Percentiles rank a stretch among this genome's conserved stretches.
phyloP scores from a whole-genome alignment of 2,888 invertebrate species.

The Pristionchus arcanus region DNA sequence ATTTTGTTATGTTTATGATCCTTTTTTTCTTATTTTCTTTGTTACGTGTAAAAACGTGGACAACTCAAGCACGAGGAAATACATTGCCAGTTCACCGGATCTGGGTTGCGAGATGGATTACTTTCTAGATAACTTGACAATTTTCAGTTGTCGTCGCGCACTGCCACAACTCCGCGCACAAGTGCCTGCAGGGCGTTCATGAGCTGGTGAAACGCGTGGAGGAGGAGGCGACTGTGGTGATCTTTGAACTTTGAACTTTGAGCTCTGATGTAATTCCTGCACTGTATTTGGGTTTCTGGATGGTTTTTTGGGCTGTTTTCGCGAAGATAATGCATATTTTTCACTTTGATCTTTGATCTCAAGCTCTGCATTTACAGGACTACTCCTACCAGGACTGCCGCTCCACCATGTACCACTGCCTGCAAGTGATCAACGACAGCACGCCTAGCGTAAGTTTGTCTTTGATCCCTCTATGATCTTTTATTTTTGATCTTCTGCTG shows the following conservation, averaged over 20 bases:
- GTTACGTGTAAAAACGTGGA: too few species aligned
- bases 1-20: too few species aligned
- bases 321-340: too few species aligned
- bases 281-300: too few species aligned
- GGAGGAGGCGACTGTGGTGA: background rate
- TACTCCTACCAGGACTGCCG: constrained; percentile 14
- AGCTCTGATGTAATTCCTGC: too few species aligned
- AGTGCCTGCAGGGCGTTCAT: background rate
- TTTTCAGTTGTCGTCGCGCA: background rate
- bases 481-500: background rate
- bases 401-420: constrained; percentile 11
- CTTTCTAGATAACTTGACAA: too few species aligned
- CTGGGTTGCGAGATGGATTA: too few species aligned
- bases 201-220: background rate
- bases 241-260: background rate
- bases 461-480: background rate
- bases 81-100: too few species aligned
- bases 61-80: too few species aligned
- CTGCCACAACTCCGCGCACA: background rate
- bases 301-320: too few species aligned
- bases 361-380: background rate
- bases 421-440: background rate
- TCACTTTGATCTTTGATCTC: background rate
- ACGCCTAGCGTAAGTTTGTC: background rate
- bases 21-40: too few species aligned